Conservation (phyloP, 2,797 vertebrate genomes). For the Pseudochaenichthys georgianus region DNA sequence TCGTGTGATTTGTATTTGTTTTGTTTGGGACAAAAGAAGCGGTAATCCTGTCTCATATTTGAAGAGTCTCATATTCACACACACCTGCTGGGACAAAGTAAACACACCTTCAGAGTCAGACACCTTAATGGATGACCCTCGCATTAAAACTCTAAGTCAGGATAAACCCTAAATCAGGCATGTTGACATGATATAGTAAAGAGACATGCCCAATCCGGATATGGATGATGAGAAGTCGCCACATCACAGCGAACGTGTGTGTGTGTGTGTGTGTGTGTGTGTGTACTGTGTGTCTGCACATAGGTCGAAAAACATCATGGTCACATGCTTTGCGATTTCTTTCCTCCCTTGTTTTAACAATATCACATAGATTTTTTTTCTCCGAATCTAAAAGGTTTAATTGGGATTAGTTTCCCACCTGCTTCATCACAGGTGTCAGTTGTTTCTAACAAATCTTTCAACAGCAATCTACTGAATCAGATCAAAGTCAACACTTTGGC, state of each 20-base stretch:
- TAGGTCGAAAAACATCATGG: conserved; percentile 21
- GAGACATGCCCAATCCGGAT: conserved; percentile 51
- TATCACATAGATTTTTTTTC: not conserved
- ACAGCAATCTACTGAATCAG: not conserved
- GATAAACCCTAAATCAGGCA: conserved; percentile 63
- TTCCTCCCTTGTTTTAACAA: not conserved
- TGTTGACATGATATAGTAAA: conserved; percentile 61
- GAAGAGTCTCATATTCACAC: conserved; percentile 81
- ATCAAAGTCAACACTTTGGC: conserved; percentile 18
- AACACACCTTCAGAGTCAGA: conserved; percentile 77
- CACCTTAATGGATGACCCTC: conserved; percentile 79
- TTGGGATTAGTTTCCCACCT: not conserved
- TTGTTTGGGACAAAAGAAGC: conserved; percentile 74
- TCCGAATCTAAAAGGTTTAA: not conserved
- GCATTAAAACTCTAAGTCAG: conserved; percentile 65
- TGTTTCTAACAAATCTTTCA: conserved; percentile 15
- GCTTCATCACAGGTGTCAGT: conserved; percentile 2
- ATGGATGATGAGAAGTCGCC: conserved; percentile 50
- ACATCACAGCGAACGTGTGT: conserved; percentile 43
- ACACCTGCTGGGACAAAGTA: conserved; percentile 79
- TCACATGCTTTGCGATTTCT: not conserved
- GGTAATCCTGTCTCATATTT: conserved; percentile 79
- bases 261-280: conserved; percentile 1
- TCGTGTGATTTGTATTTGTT: conserved; percentile 80
- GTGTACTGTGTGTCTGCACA: conserved; percentile 33